Percentiles rank a stretch among this genome's conserved stretches.
Evolutionary conservation across 1,140 invertebrate genomes (phyloP).

Genomic region (Drosophila fuyamai): DNA sequence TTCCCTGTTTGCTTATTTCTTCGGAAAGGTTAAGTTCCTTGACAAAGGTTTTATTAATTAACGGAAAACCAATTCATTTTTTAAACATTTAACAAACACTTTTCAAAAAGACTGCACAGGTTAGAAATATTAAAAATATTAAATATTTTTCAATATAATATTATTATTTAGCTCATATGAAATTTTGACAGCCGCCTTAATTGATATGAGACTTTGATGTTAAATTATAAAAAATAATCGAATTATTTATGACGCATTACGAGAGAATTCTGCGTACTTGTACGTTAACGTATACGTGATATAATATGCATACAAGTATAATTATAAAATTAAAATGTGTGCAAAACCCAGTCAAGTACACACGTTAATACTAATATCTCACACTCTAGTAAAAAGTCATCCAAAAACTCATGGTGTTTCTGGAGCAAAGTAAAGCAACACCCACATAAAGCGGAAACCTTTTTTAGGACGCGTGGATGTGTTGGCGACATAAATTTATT

Average conservation of each 20-base stretch:
- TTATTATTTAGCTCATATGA: background rate
- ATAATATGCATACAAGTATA: constrained; percentile 74
- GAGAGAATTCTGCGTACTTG: constrained; percentile 9
- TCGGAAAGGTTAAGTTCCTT: background rate
- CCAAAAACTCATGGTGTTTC: background rate
- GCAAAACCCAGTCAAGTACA: constrained; percentile 35
- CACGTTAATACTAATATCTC: constrained; percentile 27
- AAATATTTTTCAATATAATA: no score
- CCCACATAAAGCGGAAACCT: constrained; percentile 49
- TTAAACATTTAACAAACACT: no score
- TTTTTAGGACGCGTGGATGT: constrained; percentile 29
- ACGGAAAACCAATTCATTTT: no score
- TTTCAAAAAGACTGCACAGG: no score
- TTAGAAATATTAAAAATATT: no score
- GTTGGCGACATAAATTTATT: constrained; percentile 73
- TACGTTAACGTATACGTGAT: constrained; percentile 55
- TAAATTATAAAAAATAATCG: constrained; percentile 33
- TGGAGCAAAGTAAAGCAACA: constrained; percentile 4
- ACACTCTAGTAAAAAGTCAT: constrained; percentile 2
- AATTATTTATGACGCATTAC: constrained; percentile 40
- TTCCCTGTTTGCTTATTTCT: constrained; percentile 12
- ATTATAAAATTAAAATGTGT: constrained; percentile 64
- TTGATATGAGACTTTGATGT: constrained; percentile 2
- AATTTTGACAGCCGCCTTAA: constrained; percentile 1
- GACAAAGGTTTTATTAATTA: no score